phyloP scores from a whole-genome alignment of 2,797 vertebrate genomes.

The Pseudochirops corinnae region DNA sequence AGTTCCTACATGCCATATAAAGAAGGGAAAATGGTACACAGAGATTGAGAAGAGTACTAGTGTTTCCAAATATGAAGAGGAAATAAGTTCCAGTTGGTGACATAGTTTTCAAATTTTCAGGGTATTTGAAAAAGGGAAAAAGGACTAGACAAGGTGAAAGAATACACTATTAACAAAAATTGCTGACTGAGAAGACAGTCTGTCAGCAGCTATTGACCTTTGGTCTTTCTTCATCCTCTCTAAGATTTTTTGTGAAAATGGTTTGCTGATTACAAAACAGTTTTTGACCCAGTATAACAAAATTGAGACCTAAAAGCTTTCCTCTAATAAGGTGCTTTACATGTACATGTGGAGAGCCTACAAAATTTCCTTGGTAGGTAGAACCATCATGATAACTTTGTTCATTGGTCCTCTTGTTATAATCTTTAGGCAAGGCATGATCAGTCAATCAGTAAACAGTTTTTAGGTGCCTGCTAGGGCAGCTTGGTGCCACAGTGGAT shows the following conservation, averaged over 20 bases:
- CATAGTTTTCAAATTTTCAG: not conserved
- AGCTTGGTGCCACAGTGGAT: not conserved
- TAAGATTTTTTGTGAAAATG: not conserved
- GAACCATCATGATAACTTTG: not conserved
- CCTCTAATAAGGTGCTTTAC: not conserved
- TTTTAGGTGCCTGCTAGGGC: not conserved
- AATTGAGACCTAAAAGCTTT: not conserved
- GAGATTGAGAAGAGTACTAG: not conserved
- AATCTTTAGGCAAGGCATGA: not conserved
- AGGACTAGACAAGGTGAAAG: not conserved
- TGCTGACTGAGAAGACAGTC: not conserved
- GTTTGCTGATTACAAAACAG: not conserved
- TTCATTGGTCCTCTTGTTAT: not conserved
- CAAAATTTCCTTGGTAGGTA: not conserved
- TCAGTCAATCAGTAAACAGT: not conserved
- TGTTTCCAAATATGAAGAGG: not conserved
- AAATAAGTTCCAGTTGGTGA: not conserved
- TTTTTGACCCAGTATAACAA: not conserved
- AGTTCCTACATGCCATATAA: not conserved
- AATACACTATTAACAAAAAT: not conserved
- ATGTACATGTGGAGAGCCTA: not conserved
- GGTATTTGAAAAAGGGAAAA: not conserved
- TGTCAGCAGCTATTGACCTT: not conserved
- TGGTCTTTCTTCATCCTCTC: not conserved
- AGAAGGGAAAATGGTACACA: not conserved